Evolutionary conservation across 2,888 invertebrate species (phyloP), one percentile per base, ranked within the genome.

Genomic region (Ennomos erosarius): DNA sequence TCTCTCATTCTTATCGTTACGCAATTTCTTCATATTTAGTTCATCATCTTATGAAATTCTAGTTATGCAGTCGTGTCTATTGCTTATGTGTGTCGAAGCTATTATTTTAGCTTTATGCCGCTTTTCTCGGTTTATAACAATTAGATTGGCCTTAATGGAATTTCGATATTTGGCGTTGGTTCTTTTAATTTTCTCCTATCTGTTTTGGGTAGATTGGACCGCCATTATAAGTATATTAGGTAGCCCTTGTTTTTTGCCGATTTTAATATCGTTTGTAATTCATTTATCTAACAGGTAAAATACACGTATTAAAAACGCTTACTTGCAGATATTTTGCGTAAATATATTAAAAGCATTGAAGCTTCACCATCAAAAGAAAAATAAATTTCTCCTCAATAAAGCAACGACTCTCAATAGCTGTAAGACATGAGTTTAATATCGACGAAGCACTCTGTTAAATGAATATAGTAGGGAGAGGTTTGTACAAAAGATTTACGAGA

Each of bases 361-460:
- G 3, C 16, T 16, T 16, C 16, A 16, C 16, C 16, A 16, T 36
- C 36, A 11, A 50, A 40, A 37, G 45, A 57, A 51, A 49, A 56
- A 52, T 38, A 52, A 48, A 47, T 48, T 43, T 6, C 26, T 5
- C 5, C 26, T 26, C 4, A 26, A 26, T 44, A 44, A 52, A 43
- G 38, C 39, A 50, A 46, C 47, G 50, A 8, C 33, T 47, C 40
- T 39, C 45, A 40, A 59, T 59, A 55, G 52, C 43, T 44, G 43
- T 35, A 0, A 47, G 36, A 35, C 39, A 13, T 47, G 39, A 48
- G 44, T 40, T 42, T 62, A 38, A 62, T 45, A 58, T 47, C 60
- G 51, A 57, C 67, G 65, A 66, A 60, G 59, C 57, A 62, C 69
- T 69, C 59, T 40, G 51, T 50, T 13, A 60, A 64, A 65, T 69